Percentiles rank a stretch among this genome's conserved stretches.
These are phyloP conservation scores for Microcebus lehilahytsara DNA, from an alignment of 2,113 vertebrate species.

Conservation along the genomic window DNA sequence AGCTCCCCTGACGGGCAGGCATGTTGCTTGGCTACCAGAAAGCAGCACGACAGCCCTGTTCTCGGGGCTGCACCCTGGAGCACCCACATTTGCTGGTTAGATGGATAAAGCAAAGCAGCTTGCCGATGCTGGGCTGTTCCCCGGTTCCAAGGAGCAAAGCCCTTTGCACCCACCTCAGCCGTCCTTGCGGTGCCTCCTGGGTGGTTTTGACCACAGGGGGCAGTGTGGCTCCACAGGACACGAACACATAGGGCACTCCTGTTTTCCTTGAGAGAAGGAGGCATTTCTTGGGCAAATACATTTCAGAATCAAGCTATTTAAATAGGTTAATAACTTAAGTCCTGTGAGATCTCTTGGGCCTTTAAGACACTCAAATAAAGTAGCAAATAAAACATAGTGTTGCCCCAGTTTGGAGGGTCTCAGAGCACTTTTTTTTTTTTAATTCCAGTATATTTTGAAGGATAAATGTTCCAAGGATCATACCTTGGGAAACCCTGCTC, in stretches of 20 bases:
- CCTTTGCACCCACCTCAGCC: fast-evolving
- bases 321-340: background rate
- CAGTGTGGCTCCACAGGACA: conserved; percentile 55
- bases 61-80: background rate
- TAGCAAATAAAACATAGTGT: fast-evolving
- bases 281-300: background rate
- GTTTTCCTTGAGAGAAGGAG: background rate
- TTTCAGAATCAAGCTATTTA: background rate
- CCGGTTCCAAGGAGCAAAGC: background rate
- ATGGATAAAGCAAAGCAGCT: background rate
- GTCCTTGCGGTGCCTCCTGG: background rate
- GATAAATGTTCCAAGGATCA: background rate
- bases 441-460: background rate
- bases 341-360: background rate
- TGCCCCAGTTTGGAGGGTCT: background rate
- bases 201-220: conserved; percentile 80
- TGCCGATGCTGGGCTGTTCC: background rate
- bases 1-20: background rate
- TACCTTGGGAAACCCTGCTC: background rate
- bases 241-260: fast-evolving
- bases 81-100: background rate
- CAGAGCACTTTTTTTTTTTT: background rate
- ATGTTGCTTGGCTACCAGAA: background rate
- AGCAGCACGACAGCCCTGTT: background rate
- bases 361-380: background rate